Conservation (phyloP, 2,113 vertebrate species). For the Gopherus flavomarginatus region DNA sequence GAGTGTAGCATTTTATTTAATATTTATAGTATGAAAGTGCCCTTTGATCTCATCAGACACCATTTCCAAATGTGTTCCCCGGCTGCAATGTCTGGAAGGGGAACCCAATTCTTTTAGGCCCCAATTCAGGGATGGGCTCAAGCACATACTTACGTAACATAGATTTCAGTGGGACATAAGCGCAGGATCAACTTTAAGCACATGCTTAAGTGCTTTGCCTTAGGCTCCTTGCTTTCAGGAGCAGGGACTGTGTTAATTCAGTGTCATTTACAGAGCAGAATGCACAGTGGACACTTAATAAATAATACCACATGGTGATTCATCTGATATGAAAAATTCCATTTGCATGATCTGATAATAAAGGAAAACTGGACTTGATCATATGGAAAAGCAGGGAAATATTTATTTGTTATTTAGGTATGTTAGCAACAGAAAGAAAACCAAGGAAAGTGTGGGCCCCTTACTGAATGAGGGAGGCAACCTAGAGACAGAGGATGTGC, state of each 20-base stretch:
- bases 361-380: background rate
- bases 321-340: background rate
- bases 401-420: too few species aligned
- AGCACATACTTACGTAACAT: background rate
- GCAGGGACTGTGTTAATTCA: fast-evolving
- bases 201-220: fast-evolving
- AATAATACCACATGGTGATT: fast-evolving
- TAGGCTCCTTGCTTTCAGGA: fast-evolving
- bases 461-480: too few species aligned
- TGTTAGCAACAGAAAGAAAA: too few species aligned
- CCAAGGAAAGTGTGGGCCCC: too few species aligned
- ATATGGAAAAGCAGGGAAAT: background rate
- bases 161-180: background rate
- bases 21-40: background rate
- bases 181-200: fast-evolving
- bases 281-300: fast-evolving
- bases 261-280: fast-evolving
- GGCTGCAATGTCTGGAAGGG: fast-evolving
- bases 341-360: background rate
- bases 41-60: background rate
- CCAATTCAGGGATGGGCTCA: fast-evolving
- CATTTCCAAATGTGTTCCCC: background rate
- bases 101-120: background rate
- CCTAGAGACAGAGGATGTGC: too few species aligned
- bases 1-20: background rate